phyloP scores from a whole-genome alignment of 2,797 vertebrate genomes.

The Rallus crepitans region DNA sequence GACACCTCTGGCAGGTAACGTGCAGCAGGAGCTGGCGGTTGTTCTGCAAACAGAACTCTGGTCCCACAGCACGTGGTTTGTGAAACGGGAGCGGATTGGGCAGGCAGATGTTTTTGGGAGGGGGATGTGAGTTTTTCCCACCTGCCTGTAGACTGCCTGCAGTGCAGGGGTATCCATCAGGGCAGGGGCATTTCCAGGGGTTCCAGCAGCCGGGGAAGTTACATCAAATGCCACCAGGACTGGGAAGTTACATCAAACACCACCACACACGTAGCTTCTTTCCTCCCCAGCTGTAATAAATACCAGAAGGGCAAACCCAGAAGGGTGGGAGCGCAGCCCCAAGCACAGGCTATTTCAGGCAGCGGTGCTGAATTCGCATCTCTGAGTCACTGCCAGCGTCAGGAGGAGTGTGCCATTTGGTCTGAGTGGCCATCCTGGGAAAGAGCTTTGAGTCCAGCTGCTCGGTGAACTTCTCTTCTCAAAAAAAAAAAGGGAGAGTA shows the following conservation, averaged over 20 bases:
- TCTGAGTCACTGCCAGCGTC: background rate
- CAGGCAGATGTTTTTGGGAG: background rate
- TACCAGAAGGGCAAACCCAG: background rate
- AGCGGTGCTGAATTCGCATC: background rate
- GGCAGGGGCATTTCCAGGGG: background rate
- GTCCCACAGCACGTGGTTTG: fast-evolving
- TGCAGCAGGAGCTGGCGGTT: background rate
- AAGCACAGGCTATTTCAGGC: background rate
- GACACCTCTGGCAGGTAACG: background rate
- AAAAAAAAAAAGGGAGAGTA: constrained; percentile 78
- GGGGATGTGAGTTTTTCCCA: background rate
- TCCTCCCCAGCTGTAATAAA: background rate
- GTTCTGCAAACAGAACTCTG: background rate
- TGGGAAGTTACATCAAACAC: background rate
- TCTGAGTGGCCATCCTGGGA: background rate
- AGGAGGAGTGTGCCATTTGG: background rate
- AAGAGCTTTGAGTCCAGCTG: constrained; percentile 76
- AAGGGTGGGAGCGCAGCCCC: background rate
- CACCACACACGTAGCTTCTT: background rate
- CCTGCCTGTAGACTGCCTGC: background rate
- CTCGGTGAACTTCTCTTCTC: constrained; percentile 61
- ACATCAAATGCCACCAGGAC: background rate
- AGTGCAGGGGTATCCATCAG: background rate
- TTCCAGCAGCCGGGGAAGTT: background rate
- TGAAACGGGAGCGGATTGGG: background rate